Percentiles rank a stretch among this genome's conserved stretches.
Evolutionary conservation across 2,888 invertebrate species (phyloP).

Genomic region (Andrena camellia): DNA sequence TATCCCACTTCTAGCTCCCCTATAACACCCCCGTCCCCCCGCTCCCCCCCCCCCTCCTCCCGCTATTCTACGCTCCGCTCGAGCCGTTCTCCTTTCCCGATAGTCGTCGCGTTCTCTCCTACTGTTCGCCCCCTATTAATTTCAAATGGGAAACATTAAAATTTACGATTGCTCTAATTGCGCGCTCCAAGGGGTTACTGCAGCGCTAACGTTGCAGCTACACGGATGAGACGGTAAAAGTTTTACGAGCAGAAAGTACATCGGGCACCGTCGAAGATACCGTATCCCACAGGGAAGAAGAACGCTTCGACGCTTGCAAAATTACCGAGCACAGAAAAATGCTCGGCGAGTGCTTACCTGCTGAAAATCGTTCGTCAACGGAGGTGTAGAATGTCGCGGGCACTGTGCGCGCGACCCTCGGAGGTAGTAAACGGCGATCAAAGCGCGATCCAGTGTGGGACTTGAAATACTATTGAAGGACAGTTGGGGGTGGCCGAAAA

Average conservation of each 20-base stretch:
- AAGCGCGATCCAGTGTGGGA: neutral
- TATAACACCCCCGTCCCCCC: neutral
- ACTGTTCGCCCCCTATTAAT: slow-evolving; percentile 14
- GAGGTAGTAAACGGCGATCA: neutral
- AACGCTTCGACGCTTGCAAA: neutral
- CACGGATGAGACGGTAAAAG: slow-evolving; percentile 40
- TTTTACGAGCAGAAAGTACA: slow-evolving; percentile 25
- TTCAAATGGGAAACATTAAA: slow-evolving; percentile 39
- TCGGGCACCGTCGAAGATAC: slow-evolving; percentile 14
- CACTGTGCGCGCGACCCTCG: neutral
- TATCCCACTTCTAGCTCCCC: no score
- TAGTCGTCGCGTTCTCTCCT: neutral
- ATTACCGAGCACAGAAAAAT: neutral
- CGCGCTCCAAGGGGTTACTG: slow-evolving; percentile 41
- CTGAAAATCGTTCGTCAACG: neutral
- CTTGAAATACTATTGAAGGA: neutral
- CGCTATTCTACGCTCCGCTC: neutral
- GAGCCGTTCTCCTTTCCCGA: neutral
- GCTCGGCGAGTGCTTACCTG: neutral
- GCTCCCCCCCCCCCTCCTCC: no score
- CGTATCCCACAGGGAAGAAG: slow-evolving; percentile 9
- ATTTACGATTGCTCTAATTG: slow-evolving; percentile 47
- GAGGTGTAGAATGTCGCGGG: no score
- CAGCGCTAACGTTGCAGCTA: slow-evolving; percentile 46
- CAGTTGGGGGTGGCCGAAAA: neutral